Base-by-base conservation (phyloP, 2,113 vertebrate species). In the Sylvilagus bachmani region DNA sequence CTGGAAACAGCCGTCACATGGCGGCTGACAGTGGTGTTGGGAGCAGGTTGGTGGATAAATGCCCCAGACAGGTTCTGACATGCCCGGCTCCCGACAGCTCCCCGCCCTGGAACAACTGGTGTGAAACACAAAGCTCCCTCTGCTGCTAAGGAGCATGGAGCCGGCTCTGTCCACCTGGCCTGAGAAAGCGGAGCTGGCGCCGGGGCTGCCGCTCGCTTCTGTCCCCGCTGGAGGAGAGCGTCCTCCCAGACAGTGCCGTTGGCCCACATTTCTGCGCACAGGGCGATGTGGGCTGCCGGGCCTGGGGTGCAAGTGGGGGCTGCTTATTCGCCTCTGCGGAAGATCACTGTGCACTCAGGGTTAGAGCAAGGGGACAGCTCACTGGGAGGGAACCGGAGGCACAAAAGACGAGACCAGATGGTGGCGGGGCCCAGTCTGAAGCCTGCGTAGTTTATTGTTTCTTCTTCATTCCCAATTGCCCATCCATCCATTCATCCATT, bases 1-100 rank as follows among this genome's bases (percentile, higher is more conserved):
- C 73, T 82, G 85, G 36, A 94, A 94, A 93, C 91, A 67, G 95
- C 88, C 88, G 55, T 97, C 86, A 49, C 78, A 75, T 85, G 73
- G 86, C 67, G 69, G n/a, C 55, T 0, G 1, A 36, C 27, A 8
- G 77, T 53, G 74, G 70, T 81, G 31, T 33, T 75, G 84, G 84
- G 77, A 85, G 10, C 2, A 53, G 85, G 70, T 25, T 33, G 64
- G 74, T 44, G 82, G 89, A 89, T 86, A 81, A 80, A n/a, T 2
- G 58, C 44, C 82, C 66, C 73, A 19, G 33, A 19, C 53, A 2
- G 10, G 88, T 75, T 83, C 90, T 51, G 93, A 95, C 90, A 38
- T 55, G 94, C 86, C 38, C 0, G 0, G 58, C 55, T 66, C 85
- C 27, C 14, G 0, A 0, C 0, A 0, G 55, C 55, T 58, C 14